phyloP scores from a whole-genome alignment of 2,888 invertebrate genomes.

The Drosophila buzzatii region DNA sequence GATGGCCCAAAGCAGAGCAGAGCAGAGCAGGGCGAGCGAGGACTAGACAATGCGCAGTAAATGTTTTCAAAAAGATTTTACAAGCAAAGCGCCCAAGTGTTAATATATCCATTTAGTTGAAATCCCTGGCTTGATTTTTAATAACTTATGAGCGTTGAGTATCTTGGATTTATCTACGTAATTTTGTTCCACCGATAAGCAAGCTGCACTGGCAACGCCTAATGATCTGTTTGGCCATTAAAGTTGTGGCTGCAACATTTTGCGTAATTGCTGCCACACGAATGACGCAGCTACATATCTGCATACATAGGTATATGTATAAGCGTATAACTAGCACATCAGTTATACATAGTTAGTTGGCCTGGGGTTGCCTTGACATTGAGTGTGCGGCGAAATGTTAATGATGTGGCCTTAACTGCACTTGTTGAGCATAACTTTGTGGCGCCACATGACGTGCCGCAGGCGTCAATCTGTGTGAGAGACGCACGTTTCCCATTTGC shows the following conservation, averaged over 20 bases:
- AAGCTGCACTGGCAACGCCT: neutral
- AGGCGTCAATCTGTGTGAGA: slow-evolving; percentile 36
- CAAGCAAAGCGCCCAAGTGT: slow-evolving; percentile 1
- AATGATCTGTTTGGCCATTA: slow-evolving; percentile 3
- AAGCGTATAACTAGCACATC: neutral
- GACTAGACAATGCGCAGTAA: slow-evolving; percentile 7
- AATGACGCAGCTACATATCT: neutral
- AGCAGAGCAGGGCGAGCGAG: neutral
- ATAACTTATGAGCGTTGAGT: neutral
- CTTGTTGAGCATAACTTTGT: slow-evolving; percentile 64
- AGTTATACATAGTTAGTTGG: slow-evolving; percentile 17
- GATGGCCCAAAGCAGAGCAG: slow-evolving; percentile 12
- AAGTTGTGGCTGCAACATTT: slow-evolving; percentile 26
- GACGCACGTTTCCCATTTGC: slow-evolving; percentile 35
- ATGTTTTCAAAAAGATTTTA: neutral
- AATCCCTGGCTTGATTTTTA: neutral
- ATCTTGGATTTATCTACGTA: neutral
- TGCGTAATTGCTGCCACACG: slow-evolving; percentile 38
- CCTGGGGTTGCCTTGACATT: slow-evolving; percentile 59
- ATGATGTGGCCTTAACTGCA: slow-evolving; percentile 75
- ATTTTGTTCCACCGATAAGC: neutral
- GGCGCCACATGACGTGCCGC: slow-evolving; percentile 33
- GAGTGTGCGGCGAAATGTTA: slow-evolving; percentile 62
- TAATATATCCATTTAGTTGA: slow-evolving; percentile 5
- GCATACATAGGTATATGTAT: neutral